Evolutionary conservation across 2,888 invertebrate genomes (phyloP).

Genomic region (Drosophila histrio): DNA sequence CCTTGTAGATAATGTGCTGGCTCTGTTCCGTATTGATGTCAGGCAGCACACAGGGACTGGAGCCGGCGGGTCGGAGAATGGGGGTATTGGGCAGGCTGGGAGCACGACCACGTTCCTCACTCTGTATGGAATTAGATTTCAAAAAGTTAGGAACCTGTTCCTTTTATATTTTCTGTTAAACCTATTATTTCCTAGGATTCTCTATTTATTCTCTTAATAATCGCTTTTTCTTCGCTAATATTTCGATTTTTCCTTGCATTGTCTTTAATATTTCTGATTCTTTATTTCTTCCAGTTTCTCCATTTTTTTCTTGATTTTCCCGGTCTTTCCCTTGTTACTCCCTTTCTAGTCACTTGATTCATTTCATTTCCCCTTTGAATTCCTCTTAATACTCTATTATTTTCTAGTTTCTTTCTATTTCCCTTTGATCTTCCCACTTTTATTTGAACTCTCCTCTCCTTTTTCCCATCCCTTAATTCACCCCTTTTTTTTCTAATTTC

Average conservation of each 20-base stretch:
- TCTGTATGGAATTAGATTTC: constrained; percentile 61
- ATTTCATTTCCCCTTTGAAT: too few species aligned
- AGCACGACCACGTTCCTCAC: constrained; percentile 90
- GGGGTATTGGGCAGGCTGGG: constrained; percentile 90
- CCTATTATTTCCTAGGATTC: background rate
- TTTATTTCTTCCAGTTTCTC: too few species aligned
- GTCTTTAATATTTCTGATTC: too few species aligned
- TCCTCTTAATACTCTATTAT: too few species aligned
- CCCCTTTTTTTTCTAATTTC: background rate
- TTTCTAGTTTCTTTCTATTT: background rate
- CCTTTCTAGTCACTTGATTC: too few species aligned
- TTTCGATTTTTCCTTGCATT: too few species aligned
- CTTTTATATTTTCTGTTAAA: too few species aligned
- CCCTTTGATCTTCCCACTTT: background rate
- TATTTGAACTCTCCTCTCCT: background rate
- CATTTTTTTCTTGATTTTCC: too few species aligned
- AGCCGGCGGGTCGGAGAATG: constrained; percentile 88
- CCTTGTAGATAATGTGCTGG: constrained; percentile 89
- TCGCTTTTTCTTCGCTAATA: background rate
- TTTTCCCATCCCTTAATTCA: background rate
- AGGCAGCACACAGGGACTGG: constrained; percentile 88
- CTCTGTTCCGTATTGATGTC: constrained; percentile 76
- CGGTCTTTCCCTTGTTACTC: too few species aligned
- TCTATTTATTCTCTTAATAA: background rate
- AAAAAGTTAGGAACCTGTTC: too few species aligned